Conservation (phyloP, 2,113 vertebrate species). For the Nycticryphes semicollaris region DNA sequence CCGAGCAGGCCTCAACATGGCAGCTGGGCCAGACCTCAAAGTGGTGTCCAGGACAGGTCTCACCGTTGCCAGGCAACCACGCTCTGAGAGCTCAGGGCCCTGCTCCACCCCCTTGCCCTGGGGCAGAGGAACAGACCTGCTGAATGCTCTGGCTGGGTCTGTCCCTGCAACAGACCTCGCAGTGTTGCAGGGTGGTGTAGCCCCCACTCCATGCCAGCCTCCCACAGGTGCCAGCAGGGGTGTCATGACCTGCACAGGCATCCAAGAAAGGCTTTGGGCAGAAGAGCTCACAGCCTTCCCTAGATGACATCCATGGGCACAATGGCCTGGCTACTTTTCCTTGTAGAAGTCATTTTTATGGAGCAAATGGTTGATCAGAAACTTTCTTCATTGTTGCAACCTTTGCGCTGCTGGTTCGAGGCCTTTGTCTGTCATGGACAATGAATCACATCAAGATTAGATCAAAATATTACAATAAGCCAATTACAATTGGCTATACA, state of each 20-base stretch:
- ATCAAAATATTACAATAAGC: neutral
- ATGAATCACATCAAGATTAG: neutral
- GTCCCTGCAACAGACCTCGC: neutral
- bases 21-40: neutral
- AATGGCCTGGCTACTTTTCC: neutral
- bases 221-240: neutral
- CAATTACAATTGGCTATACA: no score
- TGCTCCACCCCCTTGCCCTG: accelerated
- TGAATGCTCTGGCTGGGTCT: no score
- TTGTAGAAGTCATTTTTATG: neutral
- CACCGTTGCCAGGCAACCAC: neutral
- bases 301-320: neutral
- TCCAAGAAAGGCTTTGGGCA: neutral
- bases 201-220: neutral
- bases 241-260: accelerated
- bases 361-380: neutral
- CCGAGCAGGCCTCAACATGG: neutral
- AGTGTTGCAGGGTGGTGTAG: accelerated
- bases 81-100: neutral
- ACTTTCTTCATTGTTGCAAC: neutral
- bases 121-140: neutral
- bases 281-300: neutral
- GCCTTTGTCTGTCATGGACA: neutral
- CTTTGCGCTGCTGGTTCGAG: neutral
- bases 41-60: neutral